Evolutionary conservation across 1,140 invertebrate genomes (phyloP).

Genomic region (Micrasema minimum): DNA sequence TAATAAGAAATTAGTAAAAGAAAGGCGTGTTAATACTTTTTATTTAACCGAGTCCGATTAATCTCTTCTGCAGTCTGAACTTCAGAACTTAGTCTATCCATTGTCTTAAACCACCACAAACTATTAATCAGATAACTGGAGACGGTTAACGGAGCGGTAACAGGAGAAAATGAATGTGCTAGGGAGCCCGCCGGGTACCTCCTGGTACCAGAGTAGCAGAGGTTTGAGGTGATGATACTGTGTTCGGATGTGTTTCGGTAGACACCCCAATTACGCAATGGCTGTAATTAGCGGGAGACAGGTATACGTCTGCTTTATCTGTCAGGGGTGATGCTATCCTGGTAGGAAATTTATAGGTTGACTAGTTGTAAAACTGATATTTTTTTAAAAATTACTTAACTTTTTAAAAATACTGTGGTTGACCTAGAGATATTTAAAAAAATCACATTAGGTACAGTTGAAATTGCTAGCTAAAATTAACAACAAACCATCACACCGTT

Average conservation of each 20-base stretch:
- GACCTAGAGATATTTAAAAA: too few species aligned
- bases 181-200: background rate
- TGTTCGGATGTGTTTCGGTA: conserved; percentile 35
- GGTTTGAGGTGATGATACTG: conserved; percentile 39
- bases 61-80: background rate
- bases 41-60: too few species aligned
- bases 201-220: conserved; percentile 11
- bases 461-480: too few species aligned
- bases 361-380: too few species aligned
- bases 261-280: conserved; percentile 43
- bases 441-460: too few species aligned
- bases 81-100: background rate
- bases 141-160: conserved; percentile 33
- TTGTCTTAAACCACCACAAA: conserved; percentile 10
- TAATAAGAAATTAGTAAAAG: too few species aligned
- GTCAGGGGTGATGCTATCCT: conserved; percentile 13
- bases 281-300: conserved; percentile 42
- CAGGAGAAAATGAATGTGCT: background rate
- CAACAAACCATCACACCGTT: too few species aligned
- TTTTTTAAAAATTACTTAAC: too few species aligned
- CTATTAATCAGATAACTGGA: conserved; percentile 35
- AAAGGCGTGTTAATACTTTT: too few species aligned
- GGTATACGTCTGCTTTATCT: conserved; percentile 29
- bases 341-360: background rate
- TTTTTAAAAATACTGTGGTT: too few species aligned